These are phyloP conservation scores for Aradophagus sp. DNA, from an alignment of 1,140 invertebrate genomes.

Conservation along the genomic window DNA sequence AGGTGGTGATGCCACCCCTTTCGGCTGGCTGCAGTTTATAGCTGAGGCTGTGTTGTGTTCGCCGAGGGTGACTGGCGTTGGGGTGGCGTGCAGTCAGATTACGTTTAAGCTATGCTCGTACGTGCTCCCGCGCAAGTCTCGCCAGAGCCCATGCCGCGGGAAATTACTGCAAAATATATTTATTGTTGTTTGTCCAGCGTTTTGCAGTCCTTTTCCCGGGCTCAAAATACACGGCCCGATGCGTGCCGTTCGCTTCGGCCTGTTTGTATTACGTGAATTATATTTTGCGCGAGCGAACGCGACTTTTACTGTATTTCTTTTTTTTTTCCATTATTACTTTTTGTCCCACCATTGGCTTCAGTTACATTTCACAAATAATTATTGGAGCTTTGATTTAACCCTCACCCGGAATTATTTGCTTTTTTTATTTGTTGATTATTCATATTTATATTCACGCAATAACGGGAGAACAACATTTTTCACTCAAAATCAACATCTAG, in stretches of 20 bases:
- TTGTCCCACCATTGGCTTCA: no score
- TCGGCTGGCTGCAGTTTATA: slow-evolving; percentile 62
- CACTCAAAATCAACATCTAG: no score
- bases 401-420: no score
- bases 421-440: no score
- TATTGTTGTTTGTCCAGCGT: slow-evolving; percentile 75
- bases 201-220: slow-evolving; percentile 48
- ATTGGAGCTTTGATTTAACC: no score
- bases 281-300: slow-evolving; percentile 15
- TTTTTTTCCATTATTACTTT: slow-evolving; percentile 6
- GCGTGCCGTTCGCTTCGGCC: slow-evolving; percentile 26
- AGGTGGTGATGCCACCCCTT: slow-evolving; percentile 66
- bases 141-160: slow-evolving; percentile 55
- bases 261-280: slow-evolving; percentile 36
- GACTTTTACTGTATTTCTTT: slow-evolving; percentile 12
- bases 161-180: slow-evolving; percentile 72
- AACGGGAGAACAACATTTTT: no score
- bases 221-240: slow-evolving; percentile 46
- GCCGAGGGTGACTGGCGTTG: slow-evolving; percentile 63
- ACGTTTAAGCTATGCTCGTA: slow-evolving; percentile 75
- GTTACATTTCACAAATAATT: no score
- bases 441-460: no score
- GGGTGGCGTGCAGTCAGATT: slow-evolving; percentile 74
- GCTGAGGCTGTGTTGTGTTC: slow-evolving; percentile 48
- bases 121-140: slow-evolving; percentile 73